Percentiles rank a stretch among this genome's conserved stretches.
These are phyloP conservation scores for Pogonus chalceus DNA, from an alignment of 1,140 invertebrate species.

Conservation along the genomic window DNA sequence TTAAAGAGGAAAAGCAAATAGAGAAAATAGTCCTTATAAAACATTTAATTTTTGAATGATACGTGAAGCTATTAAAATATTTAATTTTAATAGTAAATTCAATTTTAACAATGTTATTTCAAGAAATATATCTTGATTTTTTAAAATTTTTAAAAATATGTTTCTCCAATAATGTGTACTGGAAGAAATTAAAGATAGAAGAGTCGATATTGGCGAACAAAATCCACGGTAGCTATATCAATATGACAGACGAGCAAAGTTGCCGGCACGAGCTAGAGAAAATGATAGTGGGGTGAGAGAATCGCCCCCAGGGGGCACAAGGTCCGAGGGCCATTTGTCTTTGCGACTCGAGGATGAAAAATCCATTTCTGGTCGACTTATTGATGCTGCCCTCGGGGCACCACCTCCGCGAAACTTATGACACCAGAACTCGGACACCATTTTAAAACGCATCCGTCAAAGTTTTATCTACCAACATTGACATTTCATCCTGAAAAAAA, in stretches of 20 bases:
- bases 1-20: too few species aligned
- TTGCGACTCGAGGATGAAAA: slow-evolving; percentile 28
- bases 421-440: slow-evolving; percentile 21
- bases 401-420: slow-evolving; percentile 26
- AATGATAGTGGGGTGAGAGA: slow-evolving; percentile 14
- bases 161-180: too few species aligned
- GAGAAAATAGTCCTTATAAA: too few species aligned
- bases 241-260: not conserved
- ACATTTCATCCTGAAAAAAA: not conserved
- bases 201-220: too few species aligned
- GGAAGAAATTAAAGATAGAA: too few species aligned
- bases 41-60: too few species aligned
- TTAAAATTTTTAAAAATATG: too few species aligned
- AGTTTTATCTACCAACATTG: slow-evolving; percentile 16
- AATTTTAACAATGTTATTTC: too few species aligned
- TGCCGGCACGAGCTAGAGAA: not conserved
- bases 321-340: slow-evolving; percentile 30
- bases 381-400: slow-evolving; percentile 32
- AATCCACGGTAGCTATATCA: not conserved
- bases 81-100: too few species aligned
- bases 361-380: slow-evolving; percentile 35
- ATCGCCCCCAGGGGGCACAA: slow-evolving; percentile 20
- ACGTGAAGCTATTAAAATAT: too few species aligned
- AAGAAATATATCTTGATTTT: too few species aligned
- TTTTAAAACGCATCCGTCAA: slow-evolving; percentile 32